Evolutionary conservation across 1,140 invertebrate genomes (phyloP).

Genomic region (Drosophila aff.): DNA sequence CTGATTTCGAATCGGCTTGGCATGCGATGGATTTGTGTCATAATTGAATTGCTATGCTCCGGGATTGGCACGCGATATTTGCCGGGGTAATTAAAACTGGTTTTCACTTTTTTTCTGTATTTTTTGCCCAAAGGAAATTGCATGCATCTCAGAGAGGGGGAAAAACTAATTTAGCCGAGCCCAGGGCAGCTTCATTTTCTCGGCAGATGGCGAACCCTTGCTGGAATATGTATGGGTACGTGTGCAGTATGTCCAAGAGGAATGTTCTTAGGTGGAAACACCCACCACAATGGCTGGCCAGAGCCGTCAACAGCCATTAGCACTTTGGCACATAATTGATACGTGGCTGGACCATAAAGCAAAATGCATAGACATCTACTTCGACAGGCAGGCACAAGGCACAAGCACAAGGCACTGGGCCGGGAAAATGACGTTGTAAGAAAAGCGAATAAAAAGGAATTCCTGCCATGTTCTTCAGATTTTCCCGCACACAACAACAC

Average conservation of each 20-base stretch:
- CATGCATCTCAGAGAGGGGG: slow-evolving; percentile 9
- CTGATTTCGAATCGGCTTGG: slow-evolving; percentile 26
- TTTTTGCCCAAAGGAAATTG: slow-evolving; percentile 35
- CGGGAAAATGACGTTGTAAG: slow-evolving; percentile 70
- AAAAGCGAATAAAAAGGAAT: slow-evolving; percentile 62
- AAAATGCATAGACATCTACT: slow-evolving; percentile 75
- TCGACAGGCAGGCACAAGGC: slow-evolving; percentile 30
- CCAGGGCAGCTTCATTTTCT: slow-evolving; percentile 25
- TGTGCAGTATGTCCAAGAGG: slow-evolving; percentile 3
- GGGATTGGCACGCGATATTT: slow-evolving; percentile 57
- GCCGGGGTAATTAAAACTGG: slow-evolving; percentile 65
- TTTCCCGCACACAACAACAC: slow-evolving; percentile 75
- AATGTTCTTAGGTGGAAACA: slow-evolving; percentile 43
- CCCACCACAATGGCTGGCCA: slow-evolving; percentile 50
- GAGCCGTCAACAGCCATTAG: slow-evolving; percentile 84
- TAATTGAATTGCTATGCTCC: slow-evolving; percentile 65
- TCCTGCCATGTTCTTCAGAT: slow-evolving; percentile 65
- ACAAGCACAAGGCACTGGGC: slow-evolving; percentile 52
- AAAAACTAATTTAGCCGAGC: slow-evolving; percentile 37
- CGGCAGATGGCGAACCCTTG: slow-evolving; percentile 37
- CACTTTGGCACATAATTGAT: slow-evolving; percentile 85
- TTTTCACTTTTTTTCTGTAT: slow-evolving; percentile 63
- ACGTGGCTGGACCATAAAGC: slow-evolving; percentile 78
- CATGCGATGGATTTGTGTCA: slow-evolving; percentile 79
- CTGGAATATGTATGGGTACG: slow-evolving; percentile 1